Evolutionary conservation across 2,797 vertebrate species (phyloP), one percentile per base, ranked within the genome.

Genomic region (Halcyon chelicuti): DNA sequence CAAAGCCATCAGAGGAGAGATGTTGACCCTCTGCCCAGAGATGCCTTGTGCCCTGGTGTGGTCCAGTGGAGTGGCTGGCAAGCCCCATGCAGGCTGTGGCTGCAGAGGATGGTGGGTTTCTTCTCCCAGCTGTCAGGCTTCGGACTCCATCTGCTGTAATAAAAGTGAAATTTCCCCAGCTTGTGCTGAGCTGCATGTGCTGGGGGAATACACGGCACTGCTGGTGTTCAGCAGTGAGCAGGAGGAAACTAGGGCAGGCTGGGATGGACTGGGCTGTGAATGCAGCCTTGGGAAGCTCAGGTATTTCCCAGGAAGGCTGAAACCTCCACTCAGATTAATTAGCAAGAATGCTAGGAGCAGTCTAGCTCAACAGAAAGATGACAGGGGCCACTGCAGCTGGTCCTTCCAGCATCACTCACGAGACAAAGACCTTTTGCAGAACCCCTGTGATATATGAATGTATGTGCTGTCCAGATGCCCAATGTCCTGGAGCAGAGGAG

Each of bases 131-230:
- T 2, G 0, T 68, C 19, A 10, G 37, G 88, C 88, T 68, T 94
- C 0, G 6, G 62, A 95, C 95, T 96, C 95, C 96, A 95, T 65
- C 94, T 96, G 76, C 95, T 96, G 96, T 94, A 95, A 61, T 7
- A 72, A 65, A 42, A 75, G 92, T 28, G 94, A 52, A 96, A 96
- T 93, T 95, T 95, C 91, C 78, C 29, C 11, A 0, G 49, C 75
- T 67, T 4, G 11, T n/a, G 19, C 10, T 0, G 0, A 55, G 51
- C 72, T 58, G 51, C 16, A 54, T 9, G 61, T n/a, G 67, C 73
- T 46, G n/a, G 46, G 47, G 61, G 58, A 72, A 31, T 4, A 3
- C 0, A 0, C 14, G 1, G 57, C 19, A 5, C 57, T 19, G 86
- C 33, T 0, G 0, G 29, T 21, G 28, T 66, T 52, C 44, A 79